phyloP scores from a whole-genome alignment of 2,113 vertebrate species.

The Gallinago jamesoni region DNA sequence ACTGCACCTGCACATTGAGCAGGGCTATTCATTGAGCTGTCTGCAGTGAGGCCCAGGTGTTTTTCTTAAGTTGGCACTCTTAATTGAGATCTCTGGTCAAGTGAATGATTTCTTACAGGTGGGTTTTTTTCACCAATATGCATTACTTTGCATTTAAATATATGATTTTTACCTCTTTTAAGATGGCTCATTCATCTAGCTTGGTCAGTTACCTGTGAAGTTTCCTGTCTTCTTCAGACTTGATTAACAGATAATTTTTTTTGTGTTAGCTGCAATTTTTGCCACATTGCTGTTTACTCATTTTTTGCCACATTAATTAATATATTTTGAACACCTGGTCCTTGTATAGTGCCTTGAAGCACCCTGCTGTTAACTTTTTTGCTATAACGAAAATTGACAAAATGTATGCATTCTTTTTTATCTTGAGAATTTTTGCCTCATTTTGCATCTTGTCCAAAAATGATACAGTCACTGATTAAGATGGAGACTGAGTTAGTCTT shows the following conservation, averaged over 20 bases:
- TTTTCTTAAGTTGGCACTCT: neutral
- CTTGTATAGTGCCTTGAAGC: neutral
- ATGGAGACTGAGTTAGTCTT: neutral
- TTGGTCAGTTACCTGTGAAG: neutral
- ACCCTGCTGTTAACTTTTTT: neutral
- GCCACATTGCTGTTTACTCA: neutral
- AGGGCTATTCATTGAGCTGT: neutral
- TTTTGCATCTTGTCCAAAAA: neutral
- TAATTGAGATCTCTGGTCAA: neutral
- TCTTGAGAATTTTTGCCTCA: neutral
- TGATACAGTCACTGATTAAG: neutral
- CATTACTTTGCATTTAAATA: neutral
- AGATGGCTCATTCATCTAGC: neutral
- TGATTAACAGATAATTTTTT: neutral
- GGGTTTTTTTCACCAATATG: neutral
- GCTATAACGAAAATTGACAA: neutral
- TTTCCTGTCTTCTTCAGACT: neutral
- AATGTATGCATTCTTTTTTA: neutral
- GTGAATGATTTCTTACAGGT: neutral
- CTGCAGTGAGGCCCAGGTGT: neutral
- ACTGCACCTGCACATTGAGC: neutral
- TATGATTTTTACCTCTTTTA: neutral
- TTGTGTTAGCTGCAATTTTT: neutral
- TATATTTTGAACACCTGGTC: neutral
- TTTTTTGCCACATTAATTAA: neutral